Conservation (phyloP, 2,888 invertebrate species). For the Mesochorus sp. region DNA sequence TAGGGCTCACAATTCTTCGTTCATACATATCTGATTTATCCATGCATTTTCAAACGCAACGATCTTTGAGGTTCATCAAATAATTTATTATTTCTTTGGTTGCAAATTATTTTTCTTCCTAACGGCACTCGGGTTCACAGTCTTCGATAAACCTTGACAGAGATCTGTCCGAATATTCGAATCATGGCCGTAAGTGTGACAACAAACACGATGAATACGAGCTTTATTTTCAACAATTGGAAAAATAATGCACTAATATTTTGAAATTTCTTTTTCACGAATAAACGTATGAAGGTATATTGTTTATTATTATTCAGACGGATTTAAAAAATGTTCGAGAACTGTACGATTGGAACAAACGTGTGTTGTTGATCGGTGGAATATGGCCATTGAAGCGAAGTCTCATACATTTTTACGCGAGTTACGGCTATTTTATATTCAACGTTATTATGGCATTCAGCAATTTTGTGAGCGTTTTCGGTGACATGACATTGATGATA, state of each 20-base stretch:
- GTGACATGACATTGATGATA: constrained; percentile 27
- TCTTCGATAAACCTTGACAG: constrained; percentile 25
- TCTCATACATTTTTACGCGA: constrained; percentile 26
- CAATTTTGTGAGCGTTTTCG: constrained; percentile 26
- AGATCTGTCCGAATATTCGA: background rate
- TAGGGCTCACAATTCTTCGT: constrained; percentile 5
- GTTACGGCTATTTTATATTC: constrained; percentile 11
- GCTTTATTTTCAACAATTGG: too few species aligned
- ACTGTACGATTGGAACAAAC: constrained; percentile 30
- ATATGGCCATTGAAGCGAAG: constrained; percentile 42
- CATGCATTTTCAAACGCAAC: background rate
- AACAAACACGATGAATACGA: too few species aligned
- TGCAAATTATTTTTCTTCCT: constrained; percentile 17
- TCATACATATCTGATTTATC: constrained; percentile 31
- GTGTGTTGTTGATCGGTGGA: constrained; percentile 39
- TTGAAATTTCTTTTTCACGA: too few species aligned
- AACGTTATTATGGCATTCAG: background rate
- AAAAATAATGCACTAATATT: too few species aligned
- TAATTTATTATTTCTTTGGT: constrained; percentile 3
- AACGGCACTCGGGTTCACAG: constrained; percentile 5
- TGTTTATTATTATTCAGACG: background rate
- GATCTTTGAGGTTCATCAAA: background rate
- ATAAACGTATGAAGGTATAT: too few species aligned
- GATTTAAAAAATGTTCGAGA: constrained; percentile 26
- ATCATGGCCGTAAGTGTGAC: constrained; percentile 9